These are phyloP conservation scores for Agriopis marginaria DNA, from an alignment of 2,888 invertebrate genomes.

Conservation along the genomic window DNA sequence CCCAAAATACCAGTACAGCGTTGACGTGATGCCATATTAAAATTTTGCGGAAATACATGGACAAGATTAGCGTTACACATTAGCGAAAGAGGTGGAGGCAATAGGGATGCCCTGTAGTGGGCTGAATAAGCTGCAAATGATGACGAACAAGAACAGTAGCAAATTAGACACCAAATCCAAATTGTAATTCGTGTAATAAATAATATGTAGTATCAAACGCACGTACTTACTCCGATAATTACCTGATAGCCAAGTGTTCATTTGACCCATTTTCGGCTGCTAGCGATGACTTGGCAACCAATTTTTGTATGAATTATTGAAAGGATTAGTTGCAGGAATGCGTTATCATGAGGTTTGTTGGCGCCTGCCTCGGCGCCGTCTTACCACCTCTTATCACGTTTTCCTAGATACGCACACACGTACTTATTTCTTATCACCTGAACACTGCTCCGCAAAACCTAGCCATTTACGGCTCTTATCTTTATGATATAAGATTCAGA, in stretches of 20 bases:
- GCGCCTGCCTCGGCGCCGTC: constrained; percentile 60
- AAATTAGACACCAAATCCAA: neutral
- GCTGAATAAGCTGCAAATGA: neutral
- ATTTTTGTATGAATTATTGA: constrained; percentile 36
- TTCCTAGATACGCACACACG: constrained; percentile 57
- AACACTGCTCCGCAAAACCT: constrained; percentile 23
- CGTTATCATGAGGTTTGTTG: constrained; percentile 49
- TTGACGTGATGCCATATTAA: no score
- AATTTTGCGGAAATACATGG: no score
- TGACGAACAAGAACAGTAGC: neutral
- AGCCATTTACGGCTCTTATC: constrained; percentile 21
- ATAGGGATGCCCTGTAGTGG: neutral
- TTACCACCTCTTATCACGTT: constrained; percentile 58
- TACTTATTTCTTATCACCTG: constrained; percentile 49
- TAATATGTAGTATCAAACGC: neutral
- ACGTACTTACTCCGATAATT: neutral
- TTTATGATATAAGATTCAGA: constrained; percentile 16
- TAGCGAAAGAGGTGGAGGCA: neutral
- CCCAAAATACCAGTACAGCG: no score
- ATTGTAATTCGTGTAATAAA: constrained; percentile 2
- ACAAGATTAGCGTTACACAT: no score
- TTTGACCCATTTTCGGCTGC: constrained; percentile 21
- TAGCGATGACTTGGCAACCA: constrained; percentile 15
- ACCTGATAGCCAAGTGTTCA: neutral
- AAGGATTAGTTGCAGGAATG: constrained; percentile 49